Percentiles rank a stretch among this genome's conserved stretches.
Conservation (phyloP, 1,140 invertebrate species). For the Aphelenchoides fujianensis region DNA sequence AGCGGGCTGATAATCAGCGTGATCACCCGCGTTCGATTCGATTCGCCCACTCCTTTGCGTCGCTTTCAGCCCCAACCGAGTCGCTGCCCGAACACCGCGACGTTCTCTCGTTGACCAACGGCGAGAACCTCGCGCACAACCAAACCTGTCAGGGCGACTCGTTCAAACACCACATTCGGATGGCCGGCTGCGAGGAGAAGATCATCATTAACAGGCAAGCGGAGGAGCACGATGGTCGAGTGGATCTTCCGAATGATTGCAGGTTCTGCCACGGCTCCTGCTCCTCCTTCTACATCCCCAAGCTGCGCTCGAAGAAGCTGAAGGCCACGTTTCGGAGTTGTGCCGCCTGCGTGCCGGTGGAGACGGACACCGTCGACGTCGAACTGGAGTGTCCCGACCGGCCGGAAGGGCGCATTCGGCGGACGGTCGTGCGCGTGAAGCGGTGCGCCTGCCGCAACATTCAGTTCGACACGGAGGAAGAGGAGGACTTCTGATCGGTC, state of each 20-base stretch:
- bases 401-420: conserved; percentile 26
- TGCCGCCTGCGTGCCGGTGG: conserved; percentile 48
- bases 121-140: conserved; percentile 21
- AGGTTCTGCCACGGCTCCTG: conserved; percentile 55
- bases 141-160: conserved; percentile 43
- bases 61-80: conserved; percentile 21
- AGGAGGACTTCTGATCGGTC: conserved; percentile 23
- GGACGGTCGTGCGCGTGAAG: conserved; percentile 45
- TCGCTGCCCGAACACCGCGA: conserved; percentile 9
- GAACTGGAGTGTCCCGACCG: conserved; percentile 46
- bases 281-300: conserved; percentile 50
- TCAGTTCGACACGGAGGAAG: conserved; percentile 26
- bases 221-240: background rate
- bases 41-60: background rate
- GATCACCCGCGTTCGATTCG: too few relatives aligned
- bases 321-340: conserved; percentile 54
- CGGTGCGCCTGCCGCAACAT: conserved; percentile 45
- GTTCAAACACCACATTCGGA: conserved; percentile 48
- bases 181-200: conserved; percentile 46
- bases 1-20: background rate
- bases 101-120: conserved; percentile 10
- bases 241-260: too few relatives aligned
- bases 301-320: conserved; percentile 47
- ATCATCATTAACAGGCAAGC: conserved; percentile 42
- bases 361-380: conserved; percentile 46